phyloP scores from a whole-genome alignment of 2,888 invertebrate species.

The Hydriomena furcata region DNA sequence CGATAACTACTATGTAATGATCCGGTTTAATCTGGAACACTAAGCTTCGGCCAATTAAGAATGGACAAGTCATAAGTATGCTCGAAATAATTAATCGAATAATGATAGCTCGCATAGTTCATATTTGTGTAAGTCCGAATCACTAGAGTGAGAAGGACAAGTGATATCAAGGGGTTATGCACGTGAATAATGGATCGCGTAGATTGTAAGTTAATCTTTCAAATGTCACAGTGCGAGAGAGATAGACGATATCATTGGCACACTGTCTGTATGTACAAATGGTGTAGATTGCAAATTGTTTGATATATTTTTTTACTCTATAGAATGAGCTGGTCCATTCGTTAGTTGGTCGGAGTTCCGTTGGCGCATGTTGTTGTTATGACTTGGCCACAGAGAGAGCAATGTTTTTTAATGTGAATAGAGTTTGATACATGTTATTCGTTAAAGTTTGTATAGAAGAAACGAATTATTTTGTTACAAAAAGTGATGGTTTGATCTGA shows the following conservation, averaged over 20 bases:
- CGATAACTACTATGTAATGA: slow-evolving; percentile 11
- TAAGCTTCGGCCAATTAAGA: slow-evolving; percentile 12
- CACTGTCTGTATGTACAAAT: slow-evolving; percentile 14
- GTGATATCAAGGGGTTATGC: slow-evolving; percentile 1
- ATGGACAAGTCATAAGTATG: slow-evolving; percentile 6
- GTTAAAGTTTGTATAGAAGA: slow-evolving; percentile 8
- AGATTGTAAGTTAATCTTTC: slow-evolving; percentile 2
- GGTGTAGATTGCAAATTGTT: slow-evolving; percentile 12
- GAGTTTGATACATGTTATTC: slow-evolving; percentile 13
- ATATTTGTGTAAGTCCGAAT: slow-evolving; percentile 11
- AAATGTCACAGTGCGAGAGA: neutral
- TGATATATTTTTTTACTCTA: slow-evolving; percentile 22
- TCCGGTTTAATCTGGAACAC: neutral
- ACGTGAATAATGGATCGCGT: slow-evolving; percentile 1
- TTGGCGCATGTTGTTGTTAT: slow-evolving; percentile 1
- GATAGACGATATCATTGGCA: slow-evolving; percentile 6
- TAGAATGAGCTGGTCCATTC: slow-evolving; percentile 8
- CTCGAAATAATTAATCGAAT: neutral
- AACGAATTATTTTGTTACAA: no score
- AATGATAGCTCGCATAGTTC: slow-evolving; percentile 9
- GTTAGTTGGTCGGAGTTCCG: slow-evolving; percentile 15
- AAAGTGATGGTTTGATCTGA: neutral
- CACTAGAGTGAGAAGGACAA: slow-evolving; percentile 13
- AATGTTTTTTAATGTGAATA: slow-evolving; percentile 10
- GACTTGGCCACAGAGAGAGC: slow-evolving; percentile 20